Evolutionary conservation across 2,888 invertebrate genomes (phyloP).

Genomic region (Agriopis aurantiaria): DNA sequence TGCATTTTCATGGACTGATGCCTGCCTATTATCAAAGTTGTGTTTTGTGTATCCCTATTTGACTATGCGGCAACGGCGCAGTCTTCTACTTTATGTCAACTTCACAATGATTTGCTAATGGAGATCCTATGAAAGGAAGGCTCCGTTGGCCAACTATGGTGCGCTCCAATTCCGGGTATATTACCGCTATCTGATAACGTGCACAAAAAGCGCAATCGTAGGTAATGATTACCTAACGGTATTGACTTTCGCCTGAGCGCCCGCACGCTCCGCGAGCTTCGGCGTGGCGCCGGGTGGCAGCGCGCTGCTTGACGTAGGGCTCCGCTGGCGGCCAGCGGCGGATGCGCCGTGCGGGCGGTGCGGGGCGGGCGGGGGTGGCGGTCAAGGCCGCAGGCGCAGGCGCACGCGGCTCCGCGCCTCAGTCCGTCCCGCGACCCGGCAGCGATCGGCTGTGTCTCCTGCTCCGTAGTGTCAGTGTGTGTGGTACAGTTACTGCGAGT

Average conservation of each 20-base stretch:
- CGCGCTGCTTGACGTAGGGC: slow-evolving; percentile 10
- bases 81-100: background rate
- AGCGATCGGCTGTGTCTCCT: slow-evolving; percentile 40
- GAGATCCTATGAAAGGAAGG: slow-evolving; percentile 7
- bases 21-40: background rate
- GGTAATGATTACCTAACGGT: slow-evolving; percentile 37
- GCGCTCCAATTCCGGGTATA: slow-evolving; percentile 15
- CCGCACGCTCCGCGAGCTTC: slow-evolving; percentile 18
- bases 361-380: slow-evolving; percentile 56
- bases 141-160: background rate
- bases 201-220: slow-evolving; percentile 26
- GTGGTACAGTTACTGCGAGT: slow-evolving; percentile 62
- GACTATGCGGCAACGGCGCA: background rate
- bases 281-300: slow-evolving; percentile 24
- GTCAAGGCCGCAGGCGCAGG: slow-evolving; percentile 77
- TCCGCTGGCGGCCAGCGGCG: slow-evolving; percentile 12
- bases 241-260: slow-evolving; percentile 19
- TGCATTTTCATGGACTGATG: background rate
- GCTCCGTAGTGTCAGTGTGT: slow-evolving; percentile 56
- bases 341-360: slow-evolving; percentile 27
- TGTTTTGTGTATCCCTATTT: background rate
- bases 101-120: background rate
- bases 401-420: slow-evolving; percentile 53
- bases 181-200: slow-evolving; percentile 36
- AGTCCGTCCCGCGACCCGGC: slow-evolving; percentile 42